Evolutionary conservation across 2,797 vertebrate genomes (phyloP).

Genomic region (Erethizon dorsatum): DNA sequence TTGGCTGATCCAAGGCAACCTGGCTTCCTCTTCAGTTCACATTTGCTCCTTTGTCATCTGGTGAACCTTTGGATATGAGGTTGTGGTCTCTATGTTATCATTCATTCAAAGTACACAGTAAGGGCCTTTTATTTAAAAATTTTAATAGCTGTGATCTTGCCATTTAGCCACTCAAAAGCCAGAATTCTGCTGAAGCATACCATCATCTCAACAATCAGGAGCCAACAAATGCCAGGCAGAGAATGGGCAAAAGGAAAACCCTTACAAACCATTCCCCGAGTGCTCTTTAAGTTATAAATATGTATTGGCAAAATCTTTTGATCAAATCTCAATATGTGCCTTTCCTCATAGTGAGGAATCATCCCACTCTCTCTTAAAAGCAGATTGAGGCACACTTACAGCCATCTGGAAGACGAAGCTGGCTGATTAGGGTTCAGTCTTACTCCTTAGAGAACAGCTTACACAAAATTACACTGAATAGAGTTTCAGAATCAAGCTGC

Average conservation of each 20-base stretch:
- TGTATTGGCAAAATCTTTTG: constrained; percentile 80
- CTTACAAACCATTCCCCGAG: constrained; percentile 36
- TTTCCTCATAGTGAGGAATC: constrained; percentile 82
- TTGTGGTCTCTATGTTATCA: background rate
- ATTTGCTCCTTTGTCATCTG: background rate
- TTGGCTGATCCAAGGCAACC: background rate
- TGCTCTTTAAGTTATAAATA: constrained; percentile 75
- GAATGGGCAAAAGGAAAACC: constrained; percentile 54
- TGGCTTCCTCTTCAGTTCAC: background rate
- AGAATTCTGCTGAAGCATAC: constrained; percentile 7
- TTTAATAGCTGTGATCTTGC: background rate
- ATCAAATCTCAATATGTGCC: constrained; percentile 83
- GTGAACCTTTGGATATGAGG: background rate
- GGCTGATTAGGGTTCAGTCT: constrained; percentile 88
- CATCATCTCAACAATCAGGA: background rate
- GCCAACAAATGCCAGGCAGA: constrained; percentile 42
- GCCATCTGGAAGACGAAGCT: constrained; percentile 88
- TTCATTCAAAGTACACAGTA: constrained; percentile 54
- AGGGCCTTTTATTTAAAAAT: background rate
- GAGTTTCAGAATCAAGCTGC: constrained; percentile 83
- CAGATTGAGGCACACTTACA: constrained; percentile 84
- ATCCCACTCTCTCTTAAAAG: constrained; percentile 80
- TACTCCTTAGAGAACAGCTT: constrained; percentile 85
- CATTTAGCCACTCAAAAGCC: background rate
- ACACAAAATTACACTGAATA: constrained; percentile 86